Evolutionary conservation across 2,888 invertebrate species (phyloP).

Genomic region (Busseola fusca): DNA sequence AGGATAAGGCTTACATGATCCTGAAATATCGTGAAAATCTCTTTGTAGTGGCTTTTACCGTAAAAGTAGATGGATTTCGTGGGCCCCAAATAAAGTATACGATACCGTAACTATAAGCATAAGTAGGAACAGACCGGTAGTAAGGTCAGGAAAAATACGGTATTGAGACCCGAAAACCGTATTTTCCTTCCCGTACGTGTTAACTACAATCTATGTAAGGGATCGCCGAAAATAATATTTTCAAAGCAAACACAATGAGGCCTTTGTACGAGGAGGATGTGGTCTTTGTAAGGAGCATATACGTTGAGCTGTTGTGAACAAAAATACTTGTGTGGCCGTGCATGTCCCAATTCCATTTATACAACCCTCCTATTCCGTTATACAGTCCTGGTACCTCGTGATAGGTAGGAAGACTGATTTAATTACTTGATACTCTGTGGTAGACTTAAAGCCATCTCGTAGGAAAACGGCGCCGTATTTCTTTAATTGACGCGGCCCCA

Average conservation of each 20-base stretch:
- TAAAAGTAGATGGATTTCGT: conserved; percentile 28
- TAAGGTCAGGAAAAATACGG: conserved; percentile 40
- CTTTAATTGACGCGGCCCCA: conserved; percentile 48
- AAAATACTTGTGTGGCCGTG: conserved; percentile 48
- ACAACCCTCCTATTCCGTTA: conserved; percentile 37
- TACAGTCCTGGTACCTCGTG: conserved; percentile 47
- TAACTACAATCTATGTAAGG: conserved; percentile 61
- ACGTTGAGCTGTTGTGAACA: conserved; percentile 33
- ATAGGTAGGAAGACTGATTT: conserved; percentile 31
- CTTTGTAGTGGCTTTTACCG: conserved; percentile 19
- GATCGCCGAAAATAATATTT: conserved; percentile 66
- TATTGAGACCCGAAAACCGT: conserved; percentile 42
- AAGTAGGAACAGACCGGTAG: conserved; percentile 28
- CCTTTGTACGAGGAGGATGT: conserved; percentile 60
- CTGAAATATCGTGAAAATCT: conserved; percentile 18
- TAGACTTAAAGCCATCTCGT: conserved; percentile 18
- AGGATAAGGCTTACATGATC: conserved; percentile 1
- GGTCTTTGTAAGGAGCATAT: conserved; percentile 49
- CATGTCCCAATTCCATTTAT: conserved; percentile 48
- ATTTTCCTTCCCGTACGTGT: conserved; percentile 52
- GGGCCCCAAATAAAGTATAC: conserved; percentile 39
- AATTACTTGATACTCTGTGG: conserved; percentile 30
- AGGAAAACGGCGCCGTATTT: conserved; percentile 30
- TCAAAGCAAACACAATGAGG: conserved; percentile 65
- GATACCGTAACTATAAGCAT: conserved; percentile 14